Percentiles rank a stretch among this genome's conserved stretches.
phyloP scores from a whole-genome alignment of 2,113 vertebrate species.

The Brachirus orientalis region DNA sequence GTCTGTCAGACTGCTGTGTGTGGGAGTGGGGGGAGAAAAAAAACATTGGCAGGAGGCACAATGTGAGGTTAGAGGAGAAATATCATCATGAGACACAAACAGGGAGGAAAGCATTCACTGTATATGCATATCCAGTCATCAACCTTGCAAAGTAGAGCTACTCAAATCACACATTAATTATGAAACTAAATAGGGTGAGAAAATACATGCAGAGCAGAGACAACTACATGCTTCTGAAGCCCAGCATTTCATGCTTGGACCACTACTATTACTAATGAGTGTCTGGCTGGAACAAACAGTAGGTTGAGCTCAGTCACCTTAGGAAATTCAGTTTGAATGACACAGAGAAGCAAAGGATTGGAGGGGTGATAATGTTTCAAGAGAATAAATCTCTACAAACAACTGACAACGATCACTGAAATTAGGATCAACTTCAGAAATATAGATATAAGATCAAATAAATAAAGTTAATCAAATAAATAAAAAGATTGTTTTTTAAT shows the following conservation, averaged over 20 bases:
- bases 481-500: neutral
- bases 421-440: constrained; percentile 15
- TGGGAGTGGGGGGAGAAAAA: constrained; percentile 24
- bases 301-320: constrained; percentile 22
- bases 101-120: constrained; percentile 46
- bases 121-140: constrained; percentile 62
- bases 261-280: constrained; percentile 40
- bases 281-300: constrained; percentile 60
- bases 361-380: constrained; percentile 14
- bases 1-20: constrained; percentile 46
- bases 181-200: constrained; percentile 43
- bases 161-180: constrained; percentile 73
- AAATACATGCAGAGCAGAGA: constrained; percentile 17
- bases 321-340: constrained; percentile 36
- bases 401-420: constrained; percentile 3
- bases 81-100: constrained; percentile 32
- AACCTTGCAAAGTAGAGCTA: constrained; percentile 62
- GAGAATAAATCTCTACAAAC: constrained; percentile 3
- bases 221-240: constrained; percentile 26
- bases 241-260: constrained; percentile 26
- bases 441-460: neutral
- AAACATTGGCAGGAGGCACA: constrained; percentile 10
- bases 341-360: constrained; percentile 9
- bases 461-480: neutral
- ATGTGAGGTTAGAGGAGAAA: constrained; percentile 12